phyloP scores from a whole-genome alignment of 2,888 invertebrate genomes.

The Frankliniella fusca region DNA sequence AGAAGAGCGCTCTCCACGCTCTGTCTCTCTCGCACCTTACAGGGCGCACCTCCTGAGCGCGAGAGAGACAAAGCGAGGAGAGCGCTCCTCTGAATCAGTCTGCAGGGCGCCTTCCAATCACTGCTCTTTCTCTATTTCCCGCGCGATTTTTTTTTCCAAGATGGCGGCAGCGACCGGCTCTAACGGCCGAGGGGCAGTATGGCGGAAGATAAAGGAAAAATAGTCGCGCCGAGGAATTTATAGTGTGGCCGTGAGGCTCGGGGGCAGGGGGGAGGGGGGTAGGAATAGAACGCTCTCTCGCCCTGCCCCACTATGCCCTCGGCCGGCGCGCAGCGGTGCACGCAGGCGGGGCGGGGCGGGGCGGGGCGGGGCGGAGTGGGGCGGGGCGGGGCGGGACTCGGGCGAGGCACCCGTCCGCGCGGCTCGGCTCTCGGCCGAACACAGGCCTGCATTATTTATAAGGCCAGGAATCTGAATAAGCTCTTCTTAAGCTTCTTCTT shows the following conservation, averaged over 20 bases:
- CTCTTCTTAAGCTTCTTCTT: constrained; percentile 26
- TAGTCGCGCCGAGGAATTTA: background rate
- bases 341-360: background rate
- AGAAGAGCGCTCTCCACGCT: no score
- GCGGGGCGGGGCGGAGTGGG: background rate
- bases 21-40: no score
- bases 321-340: background rate
- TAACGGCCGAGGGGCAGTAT: no score
- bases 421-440: background rate
- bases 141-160: background rate
- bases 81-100: no score
- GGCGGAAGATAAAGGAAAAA: no score
- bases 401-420: background rate
- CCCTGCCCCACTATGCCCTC: no score
- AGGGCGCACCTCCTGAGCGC: no score
- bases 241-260: background rate
- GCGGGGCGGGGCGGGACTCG: background rate
- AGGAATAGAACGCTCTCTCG: no score
- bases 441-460: constrained; percentile 23
- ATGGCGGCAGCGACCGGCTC: no score
- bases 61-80: no score
- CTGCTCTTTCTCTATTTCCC: no score
- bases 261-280: background rate
- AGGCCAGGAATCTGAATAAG: constrained; percentile 13
- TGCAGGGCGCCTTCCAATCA: no score